Evolutionary conservation across 92 coral and sea anemone genomes (phyloP), one percentile per base, ranked within the genome.

Genomic region (Palythoa grandiflora): DNA sequence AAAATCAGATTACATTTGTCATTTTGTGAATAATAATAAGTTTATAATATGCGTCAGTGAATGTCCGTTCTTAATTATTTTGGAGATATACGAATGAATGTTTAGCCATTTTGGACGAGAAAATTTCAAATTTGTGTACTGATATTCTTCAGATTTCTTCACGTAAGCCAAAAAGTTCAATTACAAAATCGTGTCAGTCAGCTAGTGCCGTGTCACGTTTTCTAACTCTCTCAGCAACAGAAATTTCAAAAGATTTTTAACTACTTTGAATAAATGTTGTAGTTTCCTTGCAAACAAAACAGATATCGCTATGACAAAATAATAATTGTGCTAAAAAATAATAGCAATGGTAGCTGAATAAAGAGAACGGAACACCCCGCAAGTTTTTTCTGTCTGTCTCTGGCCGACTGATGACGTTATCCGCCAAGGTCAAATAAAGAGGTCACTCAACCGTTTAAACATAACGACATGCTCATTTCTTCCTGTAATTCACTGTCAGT

Each of bases 351-450:
- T 12, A 71, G 3, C 4, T 35, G 17, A 21, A 2, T 35, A 21
- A 8, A 11, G 11, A 38, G 7, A 44, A 44, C 50, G 5, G 3
- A 44, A 44, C 50, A 44, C 50, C 50, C 50, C 50, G 6, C 50
- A 5, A 44, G 50, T 44, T 44, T 15, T 14, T 1, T 14, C 1
- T 9, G 14, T 71, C 1, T 12, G 57, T 38, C 52, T 20, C 51
- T 48, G n/a, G 57, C 14, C 76, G 20, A 50, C 66, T 47, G 86
- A 81, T 81, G 86, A 81, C 86, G 86, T 81, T 50, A 54, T 17
- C 37, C 5, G 19, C 21, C 28, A 63, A 65, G 55, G 85, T 65
- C 59, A 66, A 65, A 80, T 57, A 63, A 60, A 63, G 54, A 20
- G 74, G 85, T 80, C 85, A 80, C 20, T 81, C 74, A 60, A 1